phyloP scores from a whole-genome alignment of 2,888 invertebrate genomes.

The Fissipunctia ypsillon region DNA sequence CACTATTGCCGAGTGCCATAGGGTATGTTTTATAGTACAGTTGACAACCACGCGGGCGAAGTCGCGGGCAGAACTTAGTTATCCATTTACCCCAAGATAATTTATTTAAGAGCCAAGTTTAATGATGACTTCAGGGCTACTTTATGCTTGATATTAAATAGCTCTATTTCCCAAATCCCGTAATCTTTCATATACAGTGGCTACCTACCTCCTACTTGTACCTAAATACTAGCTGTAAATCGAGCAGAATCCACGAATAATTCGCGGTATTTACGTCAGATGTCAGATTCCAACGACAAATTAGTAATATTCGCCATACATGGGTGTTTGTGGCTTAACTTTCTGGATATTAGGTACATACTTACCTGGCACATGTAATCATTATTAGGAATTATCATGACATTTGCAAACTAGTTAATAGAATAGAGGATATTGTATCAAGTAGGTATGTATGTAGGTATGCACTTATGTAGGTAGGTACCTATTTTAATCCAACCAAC shows the following conservation, averaged over 20 bases:
- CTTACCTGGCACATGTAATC: too few species aligned
- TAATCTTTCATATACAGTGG: constrained; percentile 9
- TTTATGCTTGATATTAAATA: neutral
- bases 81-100: neutral
- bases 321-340: constrained; percentile 1
- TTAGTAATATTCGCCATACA: constrained; percentile 20
- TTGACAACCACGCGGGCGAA: too few species aligned
- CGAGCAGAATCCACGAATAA: neutral
- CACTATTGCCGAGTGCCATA: too few species aligned
- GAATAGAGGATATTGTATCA: too few species aligned
- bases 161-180: constrained; percentile 14
- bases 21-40: too few species aligned
- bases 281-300: constrained; percentile 15
- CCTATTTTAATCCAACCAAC: too few species aligned
- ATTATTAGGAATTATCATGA: too few species aligned
- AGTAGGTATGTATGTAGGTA: too few species aligned
- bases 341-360: constrained; percentile 6
- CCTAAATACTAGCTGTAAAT: neutral
- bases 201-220: neutral
- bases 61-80: neutral
- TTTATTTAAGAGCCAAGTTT: constrained; percentile 2
- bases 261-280: neutral
- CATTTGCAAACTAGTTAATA: too few species aligned
- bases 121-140: neutral
- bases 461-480: too few species aligned